Evolutionary conservation across 2,797 vertebrate species (phyloP).

Genomic region (Decapterus maruadsi): DNA sequence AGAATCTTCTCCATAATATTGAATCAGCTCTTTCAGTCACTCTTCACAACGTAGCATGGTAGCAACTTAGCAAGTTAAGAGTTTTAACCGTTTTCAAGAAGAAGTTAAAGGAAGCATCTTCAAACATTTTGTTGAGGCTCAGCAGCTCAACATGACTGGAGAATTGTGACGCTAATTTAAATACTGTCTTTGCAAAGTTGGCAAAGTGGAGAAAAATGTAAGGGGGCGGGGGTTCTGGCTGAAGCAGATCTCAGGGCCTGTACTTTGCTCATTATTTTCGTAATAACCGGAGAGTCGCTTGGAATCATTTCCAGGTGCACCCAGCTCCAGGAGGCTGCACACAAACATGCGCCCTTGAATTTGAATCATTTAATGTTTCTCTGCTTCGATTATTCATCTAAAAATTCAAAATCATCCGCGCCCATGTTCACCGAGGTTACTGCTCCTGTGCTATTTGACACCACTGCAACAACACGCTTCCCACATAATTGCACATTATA

Average conservation of each 20-base stretch:
- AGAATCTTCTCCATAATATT: conserved; percentile 46
- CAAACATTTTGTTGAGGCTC: conserved; percentile 47
- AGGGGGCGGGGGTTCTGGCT: conserved; percentile 37
- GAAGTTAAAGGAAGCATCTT: conserved; percentile 37
- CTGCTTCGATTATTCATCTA: conserved; percentile 46
- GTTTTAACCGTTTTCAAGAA: conserved; percentile 27
- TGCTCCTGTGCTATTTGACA: conserved; percentile 36
- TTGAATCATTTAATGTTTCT: conserved; percentile 46
- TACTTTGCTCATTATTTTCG: conserved; percentile 71
- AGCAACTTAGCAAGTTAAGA: conserved; percentile 36
- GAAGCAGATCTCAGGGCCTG: conserved; percentile 57
- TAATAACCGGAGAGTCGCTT: conserved; percentile 60
- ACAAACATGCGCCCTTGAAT: conserved; percentile 46
- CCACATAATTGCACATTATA: conserved; percentile 67
- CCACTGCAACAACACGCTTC: conserved; percentile 34
- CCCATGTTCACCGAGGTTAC: conserved; percentile 46
- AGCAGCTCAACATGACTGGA: conserved; percentile 27
- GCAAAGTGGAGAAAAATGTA: conserved; percentile 32
- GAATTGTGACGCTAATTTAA: conserved; percentile 56
- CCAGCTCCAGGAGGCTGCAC: conserved; percentile 38
- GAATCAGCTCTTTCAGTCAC: conserved; percentile 55
- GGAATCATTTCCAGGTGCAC: conserved; percentile 53
- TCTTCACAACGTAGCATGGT: conserved; percentile 6
- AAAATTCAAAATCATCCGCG: conserved; percentile 46
- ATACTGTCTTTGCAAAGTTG: conserved; percentile 50